Evolutionary conservation across 2,888 invertebrate genomes (phyloP).

Genomic region (Diarsia rubi): DNA sequence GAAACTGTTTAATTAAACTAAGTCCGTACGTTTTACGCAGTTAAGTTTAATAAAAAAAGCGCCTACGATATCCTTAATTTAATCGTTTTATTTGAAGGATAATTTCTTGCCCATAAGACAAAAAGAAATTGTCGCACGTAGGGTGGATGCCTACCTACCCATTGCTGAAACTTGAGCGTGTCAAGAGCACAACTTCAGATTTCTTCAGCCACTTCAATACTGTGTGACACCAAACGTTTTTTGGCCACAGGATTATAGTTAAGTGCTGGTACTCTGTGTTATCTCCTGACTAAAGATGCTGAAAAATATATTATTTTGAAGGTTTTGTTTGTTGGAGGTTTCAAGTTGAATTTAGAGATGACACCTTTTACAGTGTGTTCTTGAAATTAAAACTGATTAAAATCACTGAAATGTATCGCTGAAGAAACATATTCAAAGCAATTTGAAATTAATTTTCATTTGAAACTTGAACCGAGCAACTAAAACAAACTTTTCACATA

Average conservation of each 20-base stretch:
- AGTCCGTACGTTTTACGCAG: slow-evolving; percentile 4
- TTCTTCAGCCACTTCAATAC: slow-evolving; percentile 57
- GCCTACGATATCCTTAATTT: not conserved
- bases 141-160: slow-evolving; percentile 5
- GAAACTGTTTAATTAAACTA: not conserved
- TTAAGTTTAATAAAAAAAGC: slow-evolving; percentile 21
- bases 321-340: slow-evolving; percentile 1
- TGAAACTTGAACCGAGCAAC: slow-evolving; percentile 15
- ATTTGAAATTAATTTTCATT: not conserved
- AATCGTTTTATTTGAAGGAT: not conserved
- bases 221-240: slow-evolving; percentile 45
- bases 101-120: not conserved
- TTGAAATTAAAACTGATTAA: not conserved
- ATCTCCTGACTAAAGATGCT: slow-evolving; percentile 18
- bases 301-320: slow-evolving; percentile 13
- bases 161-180: slow-evolving; percentile 27
- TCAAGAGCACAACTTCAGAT: slow-evolving; percentile 59
- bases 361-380: not conserved
- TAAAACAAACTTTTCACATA: slow-evolving; percentile 21
- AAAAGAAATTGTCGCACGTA: slow-evolving; percentile 32
- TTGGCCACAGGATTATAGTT: slow-evolving; percentile 38
- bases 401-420: not conserved
- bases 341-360: not conserved
- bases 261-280: slow-evolving; percentile 33
- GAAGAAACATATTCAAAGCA: not conserved